Conservation (phyloP, 2,113 vertebrate genomes). For the Ramphastos sulfuratus region DNA sequence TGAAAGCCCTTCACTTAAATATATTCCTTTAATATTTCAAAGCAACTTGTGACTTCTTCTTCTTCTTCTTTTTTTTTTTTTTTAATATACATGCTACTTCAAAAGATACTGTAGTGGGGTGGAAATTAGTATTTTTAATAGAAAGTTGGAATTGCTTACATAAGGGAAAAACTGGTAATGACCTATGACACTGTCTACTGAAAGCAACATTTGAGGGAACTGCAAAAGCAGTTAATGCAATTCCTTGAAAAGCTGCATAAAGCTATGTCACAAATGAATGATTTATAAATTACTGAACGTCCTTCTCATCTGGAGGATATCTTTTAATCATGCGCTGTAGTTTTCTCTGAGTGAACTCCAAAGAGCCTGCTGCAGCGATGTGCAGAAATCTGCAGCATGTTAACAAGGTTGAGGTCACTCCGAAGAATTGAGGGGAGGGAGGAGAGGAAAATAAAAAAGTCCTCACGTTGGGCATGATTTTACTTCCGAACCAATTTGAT, state of each 20-base stretch:
- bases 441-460: constrained; percentile 18
- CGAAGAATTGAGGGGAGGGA: constrained; percentile 43
- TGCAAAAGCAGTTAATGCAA: constrained; percentile 74
- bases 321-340: constrained; percentile 73
- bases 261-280: constrained; percentile 78
- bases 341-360: constrained; percentile 68
- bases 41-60: constrained; percentile 69
- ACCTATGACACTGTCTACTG: constrained; percentile 76
- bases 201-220: constrained; percentile 76
- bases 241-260: constrained; percentile 76
- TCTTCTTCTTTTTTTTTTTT: constrained; percentile 30
- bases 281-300: constrained; percentile 79
- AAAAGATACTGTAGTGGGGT: constrained; percentile 75
- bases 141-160: constrained; percentile 79
- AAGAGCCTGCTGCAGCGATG: constrained; percentile 62
- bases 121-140: constrained; percentile 85
- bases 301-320: constrained; percentile 78
- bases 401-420: constrained; percentile 76
- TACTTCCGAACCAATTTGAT: constrained; percentile 76
- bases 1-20: constrained; percentile 82
- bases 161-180: constrained; percentile 78
- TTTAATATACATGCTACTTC: constrained; percentile 78
- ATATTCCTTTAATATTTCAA: constrained; percentile 87
- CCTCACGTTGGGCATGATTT: constrained; percentile 59
- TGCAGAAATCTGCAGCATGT: constrained; percentile 69